Evolutionary conservation across 1,140 invertebrate species (phyloP), one percentile per base, ranked within the genome.

Genomic region (Drosophila punjabiensis): DNA sequence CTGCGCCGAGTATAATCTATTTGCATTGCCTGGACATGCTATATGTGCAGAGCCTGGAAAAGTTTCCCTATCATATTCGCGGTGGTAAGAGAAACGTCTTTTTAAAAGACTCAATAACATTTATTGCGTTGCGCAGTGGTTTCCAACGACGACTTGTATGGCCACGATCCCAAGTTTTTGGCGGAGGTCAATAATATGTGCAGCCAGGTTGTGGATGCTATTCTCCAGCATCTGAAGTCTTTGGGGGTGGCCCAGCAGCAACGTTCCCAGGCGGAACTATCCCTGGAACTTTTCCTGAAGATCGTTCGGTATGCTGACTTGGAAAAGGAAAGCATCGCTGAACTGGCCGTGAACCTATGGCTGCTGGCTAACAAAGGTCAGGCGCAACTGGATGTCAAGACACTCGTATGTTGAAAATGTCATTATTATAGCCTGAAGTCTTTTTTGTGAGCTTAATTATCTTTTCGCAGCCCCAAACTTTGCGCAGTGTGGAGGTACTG

Each of bases 81-180:
- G 81, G 91, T 11, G 92, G 92, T 93, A 61, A 73, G n/a, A 30
- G 0, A 28, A 11, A 18, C 5, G 14, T 13, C 1, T 4, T 20
- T 9, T 18, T 55, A 5, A 2, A 18, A 28, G 16, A 18, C 10
- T 8, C 5, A 28, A 45, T 28, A 28, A 32, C 20, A 18, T 9
- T 7, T n/a, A 13, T 4, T 5, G 5, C 43, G 33, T 41, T 48
- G 45, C 68, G 0, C 45, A 93, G 97, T 99, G 59, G 96, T 99
- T 92, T 98, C 98, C 3, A 99, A 99, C 93, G 98, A 99, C 93
- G 95, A 96, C 55, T 93, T 99, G n/a, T 99, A 99, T 93, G 98
- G 98, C 3, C 95, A 95, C 45, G 98, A 99, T 94, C 95, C 95
- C 32, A 97, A 98, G 93, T 99, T 98, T 93, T 94, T 98, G 13